phyloP scores from a whole-genome alignment of 2,113 vertebrate genomes.

The Connochaetes taurinus region DNA sequence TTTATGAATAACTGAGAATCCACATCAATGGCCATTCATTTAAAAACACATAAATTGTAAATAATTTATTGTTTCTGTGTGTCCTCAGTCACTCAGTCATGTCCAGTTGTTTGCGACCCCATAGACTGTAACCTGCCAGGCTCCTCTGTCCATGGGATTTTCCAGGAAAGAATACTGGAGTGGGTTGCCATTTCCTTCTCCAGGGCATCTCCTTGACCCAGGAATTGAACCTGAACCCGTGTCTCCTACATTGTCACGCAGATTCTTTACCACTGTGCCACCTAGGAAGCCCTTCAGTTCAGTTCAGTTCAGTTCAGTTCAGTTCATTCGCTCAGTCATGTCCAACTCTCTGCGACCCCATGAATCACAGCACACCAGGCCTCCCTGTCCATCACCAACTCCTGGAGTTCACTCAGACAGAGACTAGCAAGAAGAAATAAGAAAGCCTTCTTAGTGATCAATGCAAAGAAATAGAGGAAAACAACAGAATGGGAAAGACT shows the following conservation, averaged over 20 bases:
- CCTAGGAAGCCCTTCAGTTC: background rate
- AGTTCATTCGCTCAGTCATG: no score
- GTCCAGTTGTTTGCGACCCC: background rate
- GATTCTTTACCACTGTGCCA: background rate
- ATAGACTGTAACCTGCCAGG: background rate
- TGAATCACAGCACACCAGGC: no score
- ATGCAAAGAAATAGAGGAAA: no score
- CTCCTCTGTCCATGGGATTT: background rate
- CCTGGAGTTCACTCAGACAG: no score
- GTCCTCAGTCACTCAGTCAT: background rate
- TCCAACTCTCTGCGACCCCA: no score
- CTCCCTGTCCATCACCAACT: no score
- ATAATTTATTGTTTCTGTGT: background rate
- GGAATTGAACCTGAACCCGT: rapidly evolving
- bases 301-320: no score
- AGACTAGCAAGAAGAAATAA: no score
- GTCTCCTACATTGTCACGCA: background rate
- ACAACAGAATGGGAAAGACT: no score
- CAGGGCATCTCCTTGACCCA: background rate
- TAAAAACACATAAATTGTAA: background rate
- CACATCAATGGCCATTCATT: background rate
- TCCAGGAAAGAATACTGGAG: background rate
- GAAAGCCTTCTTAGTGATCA: no score
- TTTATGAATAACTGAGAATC: background rate
- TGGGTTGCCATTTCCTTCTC: background rate